Evolutionary conservation across 2,113 vertebrate genomes (phyloP), one percentile per base, ranked within the genome.

Genomic region (Coracopsis vasa): DNA sequence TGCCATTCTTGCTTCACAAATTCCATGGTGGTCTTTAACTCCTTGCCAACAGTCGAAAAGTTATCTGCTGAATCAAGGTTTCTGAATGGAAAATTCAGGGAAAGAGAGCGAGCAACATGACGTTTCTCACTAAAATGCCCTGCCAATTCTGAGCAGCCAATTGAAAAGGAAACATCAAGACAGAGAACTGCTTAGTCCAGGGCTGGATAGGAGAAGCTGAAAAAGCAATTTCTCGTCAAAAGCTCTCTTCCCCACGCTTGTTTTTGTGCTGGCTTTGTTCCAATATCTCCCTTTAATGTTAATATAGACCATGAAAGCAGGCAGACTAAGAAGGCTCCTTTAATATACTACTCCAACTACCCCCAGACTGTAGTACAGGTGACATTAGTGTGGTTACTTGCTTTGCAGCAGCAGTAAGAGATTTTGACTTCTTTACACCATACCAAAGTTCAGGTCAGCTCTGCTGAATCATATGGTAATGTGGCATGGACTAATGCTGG

Each of bases 11-110:
- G 80, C 72, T 86, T 44, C 82, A 88, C 88, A 88, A 94, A 92
- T 95, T 92, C 58, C 71, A 66, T 1, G 0, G 44, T 65, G 58
- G 77, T 78, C 62, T 87, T 79, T 85, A 86, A 75, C 67, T 77
- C 74, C 60, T 92, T 86, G 66, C 35, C 2, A 2, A 45, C 47
- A 82, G 75, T 28, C 62, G 67, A 45, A 48, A 96, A 79, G 27
- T 94, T 94, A 88, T 62, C 45, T 93, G 94, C 74, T 96, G 91
- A 93, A 92, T 92, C 87, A 93, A 91, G 66, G 44, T 33, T 96
- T 97, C 86, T 92, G 60, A 44, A 62, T 33, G 65, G 50, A 53
- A 93, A 78, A 27, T 94, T 85, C 41, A 39, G 72, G 74, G 67
- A 83, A 94, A 74, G 23, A 2, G 24, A 61, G 13, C 28, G 31